Percentiles rank a stretch among this genome's conserved stretches.
Evolutionary conservation across 1,140 invertebrate genomes (phyloP).

Genomic region (Drosophila neocordata): DNA sequence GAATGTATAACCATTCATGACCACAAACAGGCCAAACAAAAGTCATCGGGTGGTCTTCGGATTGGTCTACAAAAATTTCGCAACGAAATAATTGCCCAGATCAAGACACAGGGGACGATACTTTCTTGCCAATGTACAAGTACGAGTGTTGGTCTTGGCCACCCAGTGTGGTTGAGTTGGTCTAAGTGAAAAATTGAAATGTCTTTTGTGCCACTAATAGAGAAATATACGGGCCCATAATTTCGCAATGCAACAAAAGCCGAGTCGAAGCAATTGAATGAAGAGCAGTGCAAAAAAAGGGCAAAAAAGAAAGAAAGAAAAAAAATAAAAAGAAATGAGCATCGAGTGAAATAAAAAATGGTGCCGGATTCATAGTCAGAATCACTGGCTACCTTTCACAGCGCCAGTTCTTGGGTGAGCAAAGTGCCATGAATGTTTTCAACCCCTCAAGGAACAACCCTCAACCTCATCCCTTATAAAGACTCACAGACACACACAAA

Average conservation of each 20-base stretch:
- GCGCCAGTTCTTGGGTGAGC: conserved; percentile 69
- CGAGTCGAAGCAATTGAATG: conserved; percentile 41
- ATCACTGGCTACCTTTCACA: conserved; percentile 73
- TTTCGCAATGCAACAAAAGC: conserved; percentile 66
- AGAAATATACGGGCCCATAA: conserved; percentile 70
- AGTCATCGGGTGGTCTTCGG: conserved; percentile 58
- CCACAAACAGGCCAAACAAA: conserved; percentile 77
- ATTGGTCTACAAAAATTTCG: conserved; percentile 56
- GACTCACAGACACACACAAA: conserved; percentile 27
- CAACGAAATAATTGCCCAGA: conserved; percentile 63
- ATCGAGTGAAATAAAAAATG: conserved; percentile 54
- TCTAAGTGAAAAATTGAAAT: conserved; percentile 65
- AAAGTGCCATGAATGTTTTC: conserved; percentile 59
- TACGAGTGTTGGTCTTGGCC: conserved; percentile 24
- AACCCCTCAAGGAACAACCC: conserved; percentile 69
- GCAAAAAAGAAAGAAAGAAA: conserved; percentile 28
- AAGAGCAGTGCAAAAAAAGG: conserved; percentile 48
- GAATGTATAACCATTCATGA: conserved; percentile 64
- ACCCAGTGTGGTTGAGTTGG: conserved; percentile 43
- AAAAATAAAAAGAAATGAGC: conserved; percentile 41
- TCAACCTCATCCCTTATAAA: conserved; percentile 72
- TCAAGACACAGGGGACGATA: conserved; percentile 26
- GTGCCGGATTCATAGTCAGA: conserved; percentile 42
- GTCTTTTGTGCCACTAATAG: conserved; percentile 74
- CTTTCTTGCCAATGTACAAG: conserved; percentile 19